phyloP scores from a whole-genome alignment of 2,113 vertebrate genomes.

The Nannospalax galili region DNA sequence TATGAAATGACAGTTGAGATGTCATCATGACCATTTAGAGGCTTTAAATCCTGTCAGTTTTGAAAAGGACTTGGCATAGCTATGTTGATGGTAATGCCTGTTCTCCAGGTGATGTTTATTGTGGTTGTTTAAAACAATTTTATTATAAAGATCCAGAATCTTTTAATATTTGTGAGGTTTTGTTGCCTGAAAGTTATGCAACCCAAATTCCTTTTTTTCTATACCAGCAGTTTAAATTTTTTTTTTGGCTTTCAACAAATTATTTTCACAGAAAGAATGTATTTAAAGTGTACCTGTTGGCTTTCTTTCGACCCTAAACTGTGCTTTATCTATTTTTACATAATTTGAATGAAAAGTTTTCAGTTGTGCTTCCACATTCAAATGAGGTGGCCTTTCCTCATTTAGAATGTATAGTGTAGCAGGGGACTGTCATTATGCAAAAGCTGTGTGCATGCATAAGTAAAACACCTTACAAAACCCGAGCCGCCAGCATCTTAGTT shows the following conservation, averaged over 20 bases:
- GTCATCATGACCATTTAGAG: background rate
- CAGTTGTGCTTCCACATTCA: constrained; percentile 56
- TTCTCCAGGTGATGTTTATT: background rate
- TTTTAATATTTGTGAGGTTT: constrained; percentile 31
- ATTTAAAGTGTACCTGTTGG: constrained; percentile 32
- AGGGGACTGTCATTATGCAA: constrained; percentile 52
- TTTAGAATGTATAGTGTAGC: constrained; percentile 40
- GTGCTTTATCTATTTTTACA: constrained; percentile 58
- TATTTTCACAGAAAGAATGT: constrained; percentile 35
- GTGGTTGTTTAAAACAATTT: constrained; percentile 8
- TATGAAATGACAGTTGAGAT: background rate
- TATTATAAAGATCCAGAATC: constrained; percentile 4
- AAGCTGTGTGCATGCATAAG: constrained; percentile 1
- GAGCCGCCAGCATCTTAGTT: background rate
- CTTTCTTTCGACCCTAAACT: constrained; percentile 29
- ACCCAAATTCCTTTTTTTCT: background rate
- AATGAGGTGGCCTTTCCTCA: constrained; percentile 54
- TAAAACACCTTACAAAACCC: background rate
- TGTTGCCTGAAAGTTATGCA: constrained; percentile 18
- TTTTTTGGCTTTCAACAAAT: constrained; percentile 34
- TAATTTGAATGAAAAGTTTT: constrained; percentile 72
- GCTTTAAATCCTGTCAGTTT: constrained; percentile 31
- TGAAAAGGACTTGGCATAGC: constrained; percentile 28
- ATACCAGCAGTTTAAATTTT: background rate
- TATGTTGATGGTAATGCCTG: background rate